Percentiles rank a stretch among this genome's conserved stretches.
These are phyloP conservation scores for Sicus ferrugineus DNA, from an alignment of 2,888 invertebrate genomes.

Conservation along the genomic window DNA sequence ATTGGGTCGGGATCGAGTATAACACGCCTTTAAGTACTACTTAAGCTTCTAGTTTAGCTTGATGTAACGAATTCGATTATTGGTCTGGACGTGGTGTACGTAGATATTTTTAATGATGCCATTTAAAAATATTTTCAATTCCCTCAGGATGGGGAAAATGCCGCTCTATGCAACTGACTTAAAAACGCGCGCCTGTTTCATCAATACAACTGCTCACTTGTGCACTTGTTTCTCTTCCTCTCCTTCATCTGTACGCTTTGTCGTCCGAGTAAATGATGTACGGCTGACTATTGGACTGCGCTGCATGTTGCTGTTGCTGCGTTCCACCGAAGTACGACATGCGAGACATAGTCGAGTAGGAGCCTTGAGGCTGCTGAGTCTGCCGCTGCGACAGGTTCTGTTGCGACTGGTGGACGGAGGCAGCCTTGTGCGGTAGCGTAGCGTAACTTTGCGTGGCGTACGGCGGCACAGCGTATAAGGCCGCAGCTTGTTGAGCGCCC, in stretches of 20 bases:
- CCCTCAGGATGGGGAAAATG: background rate
- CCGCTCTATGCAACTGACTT: constrained; percentile 60
- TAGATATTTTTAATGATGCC: too few species aligned
- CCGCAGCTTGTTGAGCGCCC: constrained; percentile 65
- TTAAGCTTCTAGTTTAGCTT: too few species aligned
- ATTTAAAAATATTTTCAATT: constrained; percentile 18
- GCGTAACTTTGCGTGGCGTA: constrained; percentile 70
- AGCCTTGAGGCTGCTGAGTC: constrained; percentile 48
- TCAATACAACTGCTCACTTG: too few species aligned
- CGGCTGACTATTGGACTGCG: constrained; percentile 56
- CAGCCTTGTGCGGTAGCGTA: constrained; percentile 73
- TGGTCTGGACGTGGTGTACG: too few species aligned
- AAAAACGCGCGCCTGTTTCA: constrained; percentile 40
- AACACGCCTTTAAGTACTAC: too few species aligned
- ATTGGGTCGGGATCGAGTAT: too few species aligned
- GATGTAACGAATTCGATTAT: too few species aligned
- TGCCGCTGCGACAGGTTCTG: constrained; percentile 59
- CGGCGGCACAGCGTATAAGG: constrained; percentile 71
- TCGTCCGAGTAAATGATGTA: constrained; percentile 65
- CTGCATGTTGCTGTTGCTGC: constrained; percentile 59
- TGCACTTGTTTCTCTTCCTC: too few species aligned
- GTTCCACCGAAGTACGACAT: constrained; percentile 67
- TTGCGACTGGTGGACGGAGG: constrained; percentile 60
- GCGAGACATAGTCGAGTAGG: constrained; percentile 73
- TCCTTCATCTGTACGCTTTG: constrained; percentile 63